A percentile compares a stretch with the other conserved stretches of the same genome.
phyloP scores from a whole-genome alignment of 2,797 vertebrate species.

The Enoplosus armatus region DNA sequence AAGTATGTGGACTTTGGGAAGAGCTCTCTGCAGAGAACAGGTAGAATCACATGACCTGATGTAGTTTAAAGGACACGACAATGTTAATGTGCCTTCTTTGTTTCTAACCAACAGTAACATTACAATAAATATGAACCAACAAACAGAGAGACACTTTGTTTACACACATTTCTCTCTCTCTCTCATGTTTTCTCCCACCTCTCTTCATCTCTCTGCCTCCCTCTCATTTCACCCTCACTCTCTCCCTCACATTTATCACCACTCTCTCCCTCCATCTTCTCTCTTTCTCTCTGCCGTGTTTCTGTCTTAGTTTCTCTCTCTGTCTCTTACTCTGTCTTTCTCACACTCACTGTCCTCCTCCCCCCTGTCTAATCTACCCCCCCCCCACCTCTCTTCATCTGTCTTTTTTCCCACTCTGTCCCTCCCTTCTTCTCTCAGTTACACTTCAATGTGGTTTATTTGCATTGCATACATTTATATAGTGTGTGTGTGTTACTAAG shows the following conservation, averaged over 20 bases:
- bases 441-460: too few relatives aligned
- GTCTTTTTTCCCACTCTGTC: not conserved
- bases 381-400: not conserved
- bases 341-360: not conserved
- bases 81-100: not conserved
- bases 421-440: too few relatives aligned
- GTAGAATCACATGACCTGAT: slow-evolving; percentile 52
- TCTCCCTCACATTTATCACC: not conserved
- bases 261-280: not conserved
- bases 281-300: not conserved
- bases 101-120: not conserved
- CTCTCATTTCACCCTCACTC: not conserved
- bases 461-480: too few relatives aligned
- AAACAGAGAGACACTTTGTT: not conserved
- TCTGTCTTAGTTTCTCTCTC: not conserved
- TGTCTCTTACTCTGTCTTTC: too few relatives aligned
- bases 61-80: not conserved
- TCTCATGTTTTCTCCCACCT: not conserved
- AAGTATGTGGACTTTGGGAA: slow-evolving; percentile 52
- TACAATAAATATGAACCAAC: not conserved
- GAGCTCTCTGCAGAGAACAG: slow-evolving; percentile 58
- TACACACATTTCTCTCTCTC: not conserved
- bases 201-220: not conserved
- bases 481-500: too few relatives aligned
- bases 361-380: too few relatives aligned